Evolutionary conservation across 2,888 invertebrate species (phyloP).

Genomic region (Xylota segnis): DNA sequence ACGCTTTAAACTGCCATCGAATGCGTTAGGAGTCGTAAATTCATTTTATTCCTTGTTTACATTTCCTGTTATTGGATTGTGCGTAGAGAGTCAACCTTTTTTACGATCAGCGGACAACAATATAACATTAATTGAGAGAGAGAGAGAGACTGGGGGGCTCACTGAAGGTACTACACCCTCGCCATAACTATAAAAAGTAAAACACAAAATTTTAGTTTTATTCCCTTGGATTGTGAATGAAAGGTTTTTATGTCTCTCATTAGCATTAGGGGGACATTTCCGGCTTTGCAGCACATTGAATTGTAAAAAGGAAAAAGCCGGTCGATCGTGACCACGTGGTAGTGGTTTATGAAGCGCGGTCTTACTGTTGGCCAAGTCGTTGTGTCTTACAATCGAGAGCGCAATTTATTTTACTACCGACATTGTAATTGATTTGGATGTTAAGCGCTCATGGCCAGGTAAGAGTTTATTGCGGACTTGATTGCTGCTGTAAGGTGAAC

Average conservation of each 20-base stretch:
- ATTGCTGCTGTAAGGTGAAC: constrained; percentile 26
- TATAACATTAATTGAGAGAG: constrained; percentile 30
- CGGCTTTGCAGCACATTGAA: constrained; percentile 8
- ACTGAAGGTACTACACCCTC: neutral
- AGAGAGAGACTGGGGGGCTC: neutral
- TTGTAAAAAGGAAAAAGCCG: neutral
- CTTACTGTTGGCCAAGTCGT: neutral
- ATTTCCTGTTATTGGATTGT: constrained; percentile 33
- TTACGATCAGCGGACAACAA: constrained; percentile 35
- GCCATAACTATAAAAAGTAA: neutral
- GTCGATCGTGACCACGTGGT: constrained; percentile 9
- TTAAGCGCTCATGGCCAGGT: constrained; percentile 23
- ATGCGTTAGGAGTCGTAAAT: constrained; percentile 54
- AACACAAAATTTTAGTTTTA: constrained; percentile 19
- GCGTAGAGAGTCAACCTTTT: constrained; percentile 13
- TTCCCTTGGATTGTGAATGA: constrained; percentile 23
- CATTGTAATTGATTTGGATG: constrained; percentile 33
- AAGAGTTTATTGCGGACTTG: constrained; percentile 1
- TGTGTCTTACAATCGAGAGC: constrained; percentile 15
- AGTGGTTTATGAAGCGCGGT: constrained; percentile 1
- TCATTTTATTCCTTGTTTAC: constrained; percentile 57
- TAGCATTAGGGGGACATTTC: constrained; percentile 29
- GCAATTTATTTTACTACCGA: constrained; percentile 25
- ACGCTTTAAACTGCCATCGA: constrained; percentile 51
- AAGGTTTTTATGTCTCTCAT: constrained; percentile 23